Evolutionary conservation across 35 echinoderm and acorn worm species (phyloP).

Genomic region (Holothuria glaberrima): DNA sequence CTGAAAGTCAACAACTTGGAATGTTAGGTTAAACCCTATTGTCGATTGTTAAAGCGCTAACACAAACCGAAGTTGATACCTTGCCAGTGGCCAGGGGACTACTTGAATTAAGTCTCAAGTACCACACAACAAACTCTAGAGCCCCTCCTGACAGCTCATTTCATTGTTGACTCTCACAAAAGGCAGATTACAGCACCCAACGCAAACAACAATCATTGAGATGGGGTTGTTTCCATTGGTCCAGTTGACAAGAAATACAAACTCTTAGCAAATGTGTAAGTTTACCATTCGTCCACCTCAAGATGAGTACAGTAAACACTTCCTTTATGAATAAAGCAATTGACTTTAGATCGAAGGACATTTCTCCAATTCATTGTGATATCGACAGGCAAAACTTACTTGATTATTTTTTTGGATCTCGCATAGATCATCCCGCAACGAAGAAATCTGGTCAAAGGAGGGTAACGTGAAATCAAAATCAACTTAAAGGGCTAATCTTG

Average conservation of each 20-base stretch:
- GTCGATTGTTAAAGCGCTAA: too few species aligned
- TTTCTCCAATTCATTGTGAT: constrained; percentile 10
- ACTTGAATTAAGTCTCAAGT: constrained; percentile 28
- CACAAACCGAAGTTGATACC: too few species aligned
- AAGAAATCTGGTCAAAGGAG: too few species aligned
- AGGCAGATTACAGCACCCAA: constrained; percentile 22
- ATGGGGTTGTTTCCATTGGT: constrained; percentile 17
- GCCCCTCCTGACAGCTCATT: not conserved
- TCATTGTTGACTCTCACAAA: constrained; percentile 37
- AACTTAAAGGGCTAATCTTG: too few species aligned
- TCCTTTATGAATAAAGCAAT: constrained; percentile 32
- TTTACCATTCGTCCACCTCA: constrained; percentile 1
- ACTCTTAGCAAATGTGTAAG: constrained; percentile 20
- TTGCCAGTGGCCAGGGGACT: not conserved
- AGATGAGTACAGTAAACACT: not conserved
- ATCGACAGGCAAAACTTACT: not conserved
- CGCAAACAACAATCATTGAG: constrained; percentile 4
- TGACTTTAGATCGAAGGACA: constrained; percentile 42
- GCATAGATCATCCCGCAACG: too few species aligned
- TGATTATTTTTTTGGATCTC: not conserved
- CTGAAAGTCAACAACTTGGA: too few species aligned
- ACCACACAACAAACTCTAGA: constrained; percentile 28
- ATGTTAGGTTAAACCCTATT: too few species aligned
- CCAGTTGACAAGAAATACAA: constrained; percentile 41
- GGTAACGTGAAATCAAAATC: too few species aligned